phyloP scores from a whole-genome alignment of 2,113 vertebrate species.

The Poeciliopsis retropinna region DNA sequence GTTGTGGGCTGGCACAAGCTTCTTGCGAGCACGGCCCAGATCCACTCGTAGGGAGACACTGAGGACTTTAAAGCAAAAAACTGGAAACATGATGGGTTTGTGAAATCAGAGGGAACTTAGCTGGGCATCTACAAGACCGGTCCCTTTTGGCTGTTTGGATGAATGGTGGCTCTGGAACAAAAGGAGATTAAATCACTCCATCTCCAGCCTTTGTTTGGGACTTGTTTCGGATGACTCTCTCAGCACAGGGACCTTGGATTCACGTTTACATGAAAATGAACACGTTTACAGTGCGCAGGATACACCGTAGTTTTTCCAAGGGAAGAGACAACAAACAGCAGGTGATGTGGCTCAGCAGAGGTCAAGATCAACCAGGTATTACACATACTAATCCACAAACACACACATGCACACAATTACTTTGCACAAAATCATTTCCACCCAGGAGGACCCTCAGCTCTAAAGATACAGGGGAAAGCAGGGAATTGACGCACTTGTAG shows the following conservation, averaged over 20 bases:
- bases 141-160: not conserved
- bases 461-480: constrained; percentile 67
- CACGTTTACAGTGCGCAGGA: constrained; percentile 67
- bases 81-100: constrained; percentile 5
- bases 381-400: constrained; percentile 51
- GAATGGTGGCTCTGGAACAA: not conserved
- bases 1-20: constrained; percentile 99
- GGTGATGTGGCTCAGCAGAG: constrained; percentile 39
- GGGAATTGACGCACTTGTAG: constrained; percentile 62
- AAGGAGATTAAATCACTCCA: not conserved
- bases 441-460: constrained; percentile 34
- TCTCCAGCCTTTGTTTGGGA: constrained; percentile 43
- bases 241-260: not conserved
- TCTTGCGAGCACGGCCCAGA: constrained; percentile 90
- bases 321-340: constrained; percentile 18
- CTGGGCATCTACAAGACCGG: constrained; percentile 27
- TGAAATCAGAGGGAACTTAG: constrained; percentile 6
- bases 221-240: constrained; percentile 11
- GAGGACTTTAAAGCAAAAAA: not conserved
- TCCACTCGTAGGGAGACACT: constrained; percentile 80
- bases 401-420: constrained; percentile 28
- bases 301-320: constrained; percentile 38
- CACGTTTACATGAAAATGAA: constrained; percentile 7
- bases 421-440: constrained; percentile 54
- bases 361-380: constrained; percentile 73